These are phyloP conservation scores for Argynnis bischoffii DNA, from an alignment of 2,888 invertebrate species.

Conservation along the genomic window DNA sequence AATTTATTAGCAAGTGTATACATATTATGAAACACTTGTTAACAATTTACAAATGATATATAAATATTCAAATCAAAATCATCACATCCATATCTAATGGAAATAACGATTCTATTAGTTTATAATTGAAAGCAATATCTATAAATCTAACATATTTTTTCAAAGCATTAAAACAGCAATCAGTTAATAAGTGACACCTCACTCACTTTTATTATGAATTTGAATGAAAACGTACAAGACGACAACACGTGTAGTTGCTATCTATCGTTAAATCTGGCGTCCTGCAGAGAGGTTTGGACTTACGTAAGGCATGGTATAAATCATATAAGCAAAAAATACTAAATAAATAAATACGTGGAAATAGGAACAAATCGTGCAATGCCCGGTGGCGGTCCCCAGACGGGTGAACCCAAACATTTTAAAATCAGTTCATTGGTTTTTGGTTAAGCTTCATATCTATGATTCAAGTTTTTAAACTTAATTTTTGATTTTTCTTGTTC, in stretches of 20 bases:
- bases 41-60: neutral
- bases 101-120: conserved; percentile 15
- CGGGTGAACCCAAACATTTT: neutral
- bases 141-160: conserved; percentile 22
- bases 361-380: conserved; percentile 77
- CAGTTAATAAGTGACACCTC: conserved; percentile 66
- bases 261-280: conserved; percentile 73
- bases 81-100: neutral
- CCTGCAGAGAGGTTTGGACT: conserved; percentile 65
- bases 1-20: no score
- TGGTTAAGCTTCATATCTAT: neutral
- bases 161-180: conserved; percentile 23
- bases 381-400: conserved; percentile 57
- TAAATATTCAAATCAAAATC: neutral
- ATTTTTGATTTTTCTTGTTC: no score
- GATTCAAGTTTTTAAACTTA: no score
- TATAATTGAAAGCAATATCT: conserved; percentile 17
- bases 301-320: conserved; percentile 74
- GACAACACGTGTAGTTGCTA: conserved; percentile 80
- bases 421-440: conserved; percentile 4
- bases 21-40: no score
- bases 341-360: conserved; percentile 81
- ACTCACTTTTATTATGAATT: conserved; percentile 58
- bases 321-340: conserved; percentile 69
- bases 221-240: conserved; percentile 81